phyloP scores from a whole-genome alignment of 2,888 invertebrate genomes.

The Anodontia alba region DNA sequence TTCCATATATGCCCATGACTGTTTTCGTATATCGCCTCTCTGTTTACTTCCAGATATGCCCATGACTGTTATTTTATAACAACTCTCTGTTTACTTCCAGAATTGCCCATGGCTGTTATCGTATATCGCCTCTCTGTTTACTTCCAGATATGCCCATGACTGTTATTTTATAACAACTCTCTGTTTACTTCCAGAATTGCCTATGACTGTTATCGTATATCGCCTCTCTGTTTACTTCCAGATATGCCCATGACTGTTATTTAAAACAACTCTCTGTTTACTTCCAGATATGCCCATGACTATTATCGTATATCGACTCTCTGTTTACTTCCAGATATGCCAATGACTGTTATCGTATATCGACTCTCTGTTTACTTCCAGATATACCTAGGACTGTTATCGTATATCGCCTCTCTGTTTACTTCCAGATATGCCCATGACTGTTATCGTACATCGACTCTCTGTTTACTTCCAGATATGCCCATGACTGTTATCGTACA shows the following conservation, averaged over 20 bases:
- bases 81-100: conserved; percentile 57
- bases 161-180: conserved; percentile 56
- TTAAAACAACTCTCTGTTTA: conserved; percentile 56
- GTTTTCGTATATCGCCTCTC: conserved; percentile 45
- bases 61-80: conserved; percentile 54
- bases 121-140: conserved; percentile 29
- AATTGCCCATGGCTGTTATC: conserved; percentile 56
- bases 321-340: too few species aligned
- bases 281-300: conserved; percentile 55
- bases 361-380: conserved; percentile 40
- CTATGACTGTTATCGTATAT: conserved; percentile 54
- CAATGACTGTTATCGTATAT: too few species aligned
- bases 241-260: conserved; percentile 61
- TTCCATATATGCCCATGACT: conserved; percentile 55
- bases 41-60: conserved; percentile 54
- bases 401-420: conserved; percentile 55
- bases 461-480: too few species aligned
- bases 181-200: conserved; percentile 57
- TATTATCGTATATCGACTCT: too few species aligned
- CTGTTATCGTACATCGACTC: too few species aligned
- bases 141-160: conserved; percentile 60
- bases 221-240: conserved; percentile 31
- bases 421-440: conserved; percentile 54
- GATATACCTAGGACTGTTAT: conserved; percentile 59
- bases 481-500: too few species aligned